Base-by-base conservation (phyloP, 2,113 vertebrate genomes). In the Pluvialis apricaria region DNA sequence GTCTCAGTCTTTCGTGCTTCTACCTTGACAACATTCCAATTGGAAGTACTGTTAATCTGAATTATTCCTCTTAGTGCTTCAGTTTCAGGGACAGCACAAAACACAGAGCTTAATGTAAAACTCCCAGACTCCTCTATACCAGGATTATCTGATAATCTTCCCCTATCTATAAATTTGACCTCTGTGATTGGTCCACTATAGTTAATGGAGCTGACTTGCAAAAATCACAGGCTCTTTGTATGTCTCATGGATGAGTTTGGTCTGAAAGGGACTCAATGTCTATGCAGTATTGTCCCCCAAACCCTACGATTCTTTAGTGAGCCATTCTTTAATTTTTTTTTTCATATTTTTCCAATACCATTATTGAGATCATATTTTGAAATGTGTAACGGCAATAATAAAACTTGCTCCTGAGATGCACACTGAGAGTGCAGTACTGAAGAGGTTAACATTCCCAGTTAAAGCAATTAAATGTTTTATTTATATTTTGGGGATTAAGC, bases 381-480 rank as follows among this genome's bases (percentile, higher is more conserved):
- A 88, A 76, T 14, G 5, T 42, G 13, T 32, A 71, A 91, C 82
- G 3, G 9, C 8, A 71, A 42, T 45, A 82, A 51, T 25, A 76
- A 92, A 77, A 47, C 58, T 75, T 79, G 12, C 12, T 91, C 10
- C 21, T 71, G 38, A 92, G 42, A 87, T 54, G 9, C 16, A 47
- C 14, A 36, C 6, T 65, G 14, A 62, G 13, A 86, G 2, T 84
- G 8, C 25, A 81, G 94, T 72, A 72, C 42, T 82, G 91, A 93
- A 96, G 90, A 76, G 79, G 88, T 97, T 97, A 95, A 94, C 44
- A 72, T 54, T 79, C 49, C 9, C 45, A 88, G 86, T 91, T 96
- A 96, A 91, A 92, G 82, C 71, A 95, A 97, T 97, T 96, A 93
- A 81, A 94, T 94, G 61, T 86, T 96, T 96, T 97, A 94, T 96